Conservation (phyloP, 2,113 vertebrate genomes). For the Vanacampus margaritifer region DNA sequence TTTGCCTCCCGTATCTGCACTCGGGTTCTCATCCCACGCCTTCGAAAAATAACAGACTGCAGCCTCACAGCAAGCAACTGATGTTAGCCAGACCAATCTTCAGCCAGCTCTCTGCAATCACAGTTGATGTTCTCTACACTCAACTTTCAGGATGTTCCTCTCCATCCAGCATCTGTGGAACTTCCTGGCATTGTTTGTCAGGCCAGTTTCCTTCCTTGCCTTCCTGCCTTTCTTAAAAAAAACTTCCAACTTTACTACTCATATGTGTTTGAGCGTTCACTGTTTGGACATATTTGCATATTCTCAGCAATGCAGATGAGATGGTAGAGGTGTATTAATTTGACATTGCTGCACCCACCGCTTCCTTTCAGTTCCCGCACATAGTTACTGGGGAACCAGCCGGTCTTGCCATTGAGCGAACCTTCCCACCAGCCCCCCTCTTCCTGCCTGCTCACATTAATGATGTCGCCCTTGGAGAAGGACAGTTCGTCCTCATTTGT, state of each 20-base stretch:
- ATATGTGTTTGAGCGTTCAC: background rate
- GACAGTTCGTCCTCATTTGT: slow-evolving; percentile 97
- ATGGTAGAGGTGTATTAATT: background rate
- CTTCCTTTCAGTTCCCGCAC: slow-evolving; percentile 91
- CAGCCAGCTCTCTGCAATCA: background rate
- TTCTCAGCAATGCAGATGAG: background rate
- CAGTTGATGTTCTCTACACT: slow-evolving; percentile 27
- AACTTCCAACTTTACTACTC: background rate
- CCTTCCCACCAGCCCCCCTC: slow-evolving; percentile 99
- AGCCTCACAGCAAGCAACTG: background rate
- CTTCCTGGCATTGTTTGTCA: slow-evolving; percentile 71
- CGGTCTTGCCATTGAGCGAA: slow-evolving; percentile 81
- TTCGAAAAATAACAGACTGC: too few species aligned
- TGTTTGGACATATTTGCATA: background rate
- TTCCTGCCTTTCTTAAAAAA: slow-evolving; percentile 16
- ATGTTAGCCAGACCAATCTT: background rate
- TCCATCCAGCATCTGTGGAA: slow-evolving; percentile 26
- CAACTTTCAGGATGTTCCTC: slow-evolving; percentile 27
- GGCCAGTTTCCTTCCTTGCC: slow-evolving; percentile 56
- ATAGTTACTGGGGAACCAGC: slow-evolving; percentile 98
- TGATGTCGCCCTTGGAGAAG: slow-evolving; percentile 91
- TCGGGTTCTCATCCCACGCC: too few species aligned
- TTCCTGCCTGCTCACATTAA: slow-evolving; percentile 89
- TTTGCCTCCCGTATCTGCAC: too few species aligned
- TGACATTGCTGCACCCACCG: slow-evolving; percentile 71